Base-by-base conservation (phyloP, 2,888 invertebrate species). In the Diploptera punctata region DNA sequence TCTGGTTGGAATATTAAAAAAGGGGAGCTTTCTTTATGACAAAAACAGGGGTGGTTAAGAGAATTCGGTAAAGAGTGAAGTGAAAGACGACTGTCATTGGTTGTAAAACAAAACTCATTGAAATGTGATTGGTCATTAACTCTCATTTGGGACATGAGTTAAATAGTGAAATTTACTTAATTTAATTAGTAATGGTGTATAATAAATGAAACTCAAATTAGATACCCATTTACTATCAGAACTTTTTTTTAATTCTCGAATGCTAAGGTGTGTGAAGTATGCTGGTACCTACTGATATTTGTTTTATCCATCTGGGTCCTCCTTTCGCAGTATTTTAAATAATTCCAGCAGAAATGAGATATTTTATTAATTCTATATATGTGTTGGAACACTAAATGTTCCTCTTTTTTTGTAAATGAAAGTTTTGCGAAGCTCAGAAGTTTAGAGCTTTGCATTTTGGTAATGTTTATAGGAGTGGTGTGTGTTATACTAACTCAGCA, bases 271-370 rank as follows among this genome's bases (percentile, higher is more conserved):
- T 21, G 52, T 52, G 24, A 9, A 13, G 31, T n/a, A n/a, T 57
- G 29, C 57, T 57, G 57, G 26, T 57, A 29, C 57, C 57, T 29
- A 16, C n/a, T 57, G 57, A 57, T 57, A 57, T 57, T 57, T 26
- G 24, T 16, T 57, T 21, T 29, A 29, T 2, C 57, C 24, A 4
- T 29, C 57, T 57, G 57, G 57, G 57, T 18, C 57, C 57, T 57
- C 57, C 57, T 57, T 3, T 9, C 10, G 4, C 31, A 57, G 57
- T 57, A 57, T 57, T 57, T 57, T 57, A 57, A 57, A 57, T 57
- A 57, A 29, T 57, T 57, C 16, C 29, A 29, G 29, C 29, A 57
- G n/a, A 57, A 57, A 10, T 4, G n/a, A 57, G 29, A 57, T 29
- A 29, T 29, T 57, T 57, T 57, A 24, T 24, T 52, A 52, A 24